Base-by-base conservation (phyloP, 2,888 invertebrate genomes). In the Arrhopalites spinosus region DNA sequence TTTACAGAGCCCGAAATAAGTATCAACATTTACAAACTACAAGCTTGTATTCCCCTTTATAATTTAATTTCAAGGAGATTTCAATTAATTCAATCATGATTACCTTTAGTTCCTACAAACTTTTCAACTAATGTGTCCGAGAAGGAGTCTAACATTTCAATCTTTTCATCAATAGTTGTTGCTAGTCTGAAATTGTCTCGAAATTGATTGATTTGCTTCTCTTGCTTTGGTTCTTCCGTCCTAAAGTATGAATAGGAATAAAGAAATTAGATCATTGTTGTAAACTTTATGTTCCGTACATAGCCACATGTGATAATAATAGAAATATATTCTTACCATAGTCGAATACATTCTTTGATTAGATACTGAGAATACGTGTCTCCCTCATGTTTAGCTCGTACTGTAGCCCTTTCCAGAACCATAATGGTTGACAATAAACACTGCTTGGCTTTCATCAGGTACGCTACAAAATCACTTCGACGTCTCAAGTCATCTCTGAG, bases 101-200 rank as follows among this genome's bases (percentile, higher is more conserved):
- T 69, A 81, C 80, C 79, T 77, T 80, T 78, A 13, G 70, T 76
- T 20, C 78, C 79, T 25, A 80, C 73, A 69, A 82, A 81, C 61
- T 77, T 71, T 50, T 80, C 77, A 27, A 80, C 71, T 1, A 80
- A 88, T 70, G 89, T 89, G 75, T 89, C 89, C 77, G 97, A 89
- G 84, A 95, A 95, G 81, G 90, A 91, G 81, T 94, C 93, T 81
- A 98, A 90, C 82, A 94, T 88, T 86, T 95, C 93, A 80, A 93
- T 93, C 86, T 95, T 96, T 87, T 97, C 97, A 84, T 98, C 97
- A 79, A 95, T 91, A 30, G 94, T 88, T 1, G 89, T 91, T 0
- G 94, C 88, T 29, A 90, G 88, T 76, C 91, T 90, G 86, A 98
- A 95, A 83, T 95, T 93, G 36, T 89, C 87, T 75, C 91, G 91